Evolutionary conservation across 2,113 vertebrate genomes (phyloP), one percentile per base, ranked within the genome.

Genomic region (Heliornis fulica): DNA sequence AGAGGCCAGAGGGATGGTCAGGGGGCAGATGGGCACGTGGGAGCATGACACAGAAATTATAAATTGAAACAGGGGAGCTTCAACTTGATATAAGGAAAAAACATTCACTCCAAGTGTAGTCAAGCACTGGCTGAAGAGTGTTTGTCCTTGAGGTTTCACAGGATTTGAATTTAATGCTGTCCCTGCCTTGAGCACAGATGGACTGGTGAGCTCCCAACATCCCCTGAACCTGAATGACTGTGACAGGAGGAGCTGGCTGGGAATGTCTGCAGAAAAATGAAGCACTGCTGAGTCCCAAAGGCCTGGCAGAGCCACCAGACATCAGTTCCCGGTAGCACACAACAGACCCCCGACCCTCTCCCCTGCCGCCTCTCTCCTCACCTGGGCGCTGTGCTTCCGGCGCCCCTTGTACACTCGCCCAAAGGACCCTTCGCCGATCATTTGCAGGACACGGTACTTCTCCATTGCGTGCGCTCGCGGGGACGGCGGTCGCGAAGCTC

Each of bases 331-430:
- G 1, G 57, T 6, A 2, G 21, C 65, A 45, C 19, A 45, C 3
- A n/a, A 6, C 5, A 4, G 46, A 46, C 32, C 18, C 43, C 15
- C 9, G 4, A 2, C 21, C 50, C 53, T 29, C 56, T 38, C 8
- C 21, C 14, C 22, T 8, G 31, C 29, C 3, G 3, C 14, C 53
- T 31, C 34, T 53, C 36, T 70, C 45, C 97, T 97, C 96, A 99
- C 99, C 97, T 99, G 98, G 45, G 99, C 99, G 29, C 98, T 98
- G 89, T 97, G 98, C 66, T 96, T 98, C 88, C 97, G 98, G 19
- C 99, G 99, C 41, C 99, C 99, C 95, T 99, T 99, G 96, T 99
- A 98, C 66, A 99, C 99, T 14, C 98, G 98, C 31, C 99, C 99
- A 43, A 99, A 99, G 32, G 99, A 99, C 28, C 99, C 99, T 92